Percentiles rank a stretch among this genome's conserved stretches.
Evolutionary conservation across 2,888 invertebrate genomes (phyloP).

Genomic region (Calameuta filiformis): DNA sequence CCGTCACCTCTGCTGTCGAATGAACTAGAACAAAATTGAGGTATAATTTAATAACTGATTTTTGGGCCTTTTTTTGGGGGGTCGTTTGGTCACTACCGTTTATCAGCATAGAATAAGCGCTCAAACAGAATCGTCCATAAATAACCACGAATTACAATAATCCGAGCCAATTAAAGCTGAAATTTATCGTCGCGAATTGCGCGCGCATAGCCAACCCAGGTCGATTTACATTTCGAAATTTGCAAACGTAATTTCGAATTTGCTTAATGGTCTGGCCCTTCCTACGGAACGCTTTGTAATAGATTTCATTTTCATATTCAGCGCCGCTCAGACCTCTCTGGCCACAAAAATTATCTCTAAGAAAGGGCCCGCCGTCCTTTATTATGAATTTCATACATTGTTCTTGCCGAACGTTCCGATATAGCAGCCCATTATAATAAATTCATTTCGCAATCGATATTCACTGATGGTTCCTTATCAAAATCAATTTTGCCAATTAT

Average conservation of each 20-base stretch:
- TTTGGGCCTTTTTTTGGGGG: conserved; percentile 40
- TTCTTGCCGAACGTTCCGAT: neutral
- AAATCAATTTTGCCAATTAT: conserved; percentile 5
- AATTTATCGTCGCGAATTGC: conserved; percentile 60
- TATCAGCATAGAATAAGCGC: neutral
- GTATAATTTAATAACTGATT: conserved; percentile 57
- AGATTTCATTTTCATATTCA: conserved; percentile 54
- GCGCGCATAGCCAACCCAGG: conserved; percentile 21
- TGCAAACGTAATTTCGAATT: conserved; percentile 60
- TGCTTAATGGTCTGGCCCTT: conserved; percentile 40
- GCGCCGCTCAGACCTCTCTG: conserved; percentile 14
- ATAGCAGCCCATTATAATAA: neutral
- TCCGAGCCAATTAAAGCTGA: conserved; percentile 61
- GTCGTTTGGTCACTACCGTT: conserved; percentile 9
- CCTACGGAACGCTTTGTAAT: conserved; percentile 33
- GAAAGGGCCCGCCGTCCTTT: conserved; percentile 43
- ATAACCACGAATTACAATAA: conserved; percentile 61
- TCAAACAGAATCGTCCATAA: conserved; percentile 41
- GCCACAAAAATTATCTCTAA: conserved; percentile 13
- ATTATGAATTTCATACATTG: conserved; percentile 52
- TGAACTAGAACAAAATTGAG: conserved; percentile 38
- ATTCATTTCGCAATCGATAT: conserved; percentile 3
- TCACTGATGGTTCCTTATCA: neutral
- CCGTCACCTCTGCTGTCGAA: conserved; percentile 43
- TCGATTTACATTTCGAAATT: conserved; percentile 60